These are phyloP conservation scores for Agonum fuliginosum DNA, from an alignment of 2,888 invertebrate genomes.

Conservation along the genomic window DNA sequence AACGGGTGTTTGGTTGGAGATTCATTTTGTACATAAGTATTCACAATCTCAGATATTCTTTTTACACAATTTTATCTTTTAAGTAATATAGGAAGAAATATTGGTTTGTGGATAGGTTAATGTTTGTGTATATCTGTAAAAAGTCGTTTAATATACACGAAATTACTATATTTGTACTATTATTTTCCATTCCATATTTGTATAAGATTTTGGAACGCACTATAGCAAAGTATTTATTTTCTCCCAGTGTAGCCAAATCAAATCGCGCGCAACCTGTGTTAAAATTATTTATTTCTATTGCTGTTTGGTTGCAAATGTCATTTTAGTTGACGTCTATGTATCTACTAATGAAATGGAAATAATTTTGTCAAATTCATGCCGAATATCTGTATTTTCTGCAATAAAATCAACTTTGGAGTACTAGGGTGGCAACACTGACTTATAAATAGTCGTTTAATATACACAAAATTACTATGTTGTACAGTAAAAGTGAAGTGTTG, in stretches of 20 bases:
- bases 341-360: neutral
- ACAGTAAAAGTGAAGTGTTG: too few relatives aligned
- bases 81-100: constrained; percentile 28
- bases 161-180: constrained; percentile 34
- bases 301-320: constrained; percentile 10
- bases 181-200: neutral
- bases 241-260: neutral
- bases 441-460: too few relatives aligned
- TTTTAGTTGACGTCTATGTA: constrained; percentile 12
- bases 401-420: neutral
- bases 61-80: constrained; percentile 48
- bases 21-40: constrained; percentile 55
- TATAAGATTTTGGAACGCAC: neutral
- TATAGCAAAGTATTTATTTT: neutral
- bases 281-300: constrained; percentile 13
- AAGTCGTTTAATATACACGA: constrained; percentile 60
- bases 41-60: constrained; percentile 42
- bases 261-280: neutral
- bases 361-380: neutral
- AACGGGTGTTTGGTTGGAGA: constrained; percentile 56
- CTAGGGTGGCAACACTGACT: constrained; percentile 42
- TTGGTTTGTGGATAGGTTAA: constrained; percentile 57
- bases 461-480: too few relatives aligned
- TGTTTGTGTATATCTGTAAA: constrained; percentile 60
- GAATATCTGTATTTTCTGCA: neutral